A percentile compares a stretch with the other conserved stretches of the same genome.
phyloP scores from a whole-genome alignment of 1,140 invertebrate genomes.

The Limonius californicus region DNA sequence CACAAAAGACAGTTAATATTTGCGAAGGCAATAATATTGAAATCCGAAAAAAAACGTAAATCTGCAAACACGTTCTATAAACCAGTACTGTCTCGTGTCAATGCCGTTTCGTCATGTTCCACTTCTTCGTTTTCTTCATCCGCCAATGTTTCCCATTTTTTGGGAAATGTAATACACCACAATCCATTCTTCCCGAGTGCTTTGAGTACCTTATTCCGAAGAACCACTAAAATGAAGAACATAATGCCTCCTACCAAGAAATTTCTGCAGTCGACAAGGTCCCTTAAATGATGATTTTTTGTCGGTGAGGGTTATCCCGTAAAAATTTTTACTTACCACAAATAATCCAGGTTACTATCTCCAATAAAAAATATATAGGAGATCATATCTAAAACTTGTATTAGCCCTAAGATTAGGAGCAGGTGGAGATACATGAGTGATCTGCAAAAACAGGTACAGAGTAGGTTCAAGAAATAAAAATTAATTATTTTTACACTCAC shows the following conservation, averaged over 20 bases:
- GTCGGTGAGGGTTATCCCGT: no score
- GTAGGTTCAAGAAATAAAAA: not conserved
- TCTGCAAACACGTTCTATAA: not conserved
- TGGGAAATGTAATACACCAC: not conserved
- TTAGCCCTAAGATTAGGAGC: not conserved
- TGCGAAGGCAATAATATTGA: not conserved
- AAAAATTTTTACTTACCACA: no score
- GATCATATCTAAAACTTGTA: no score
- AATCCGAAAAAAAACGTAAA: not conserved
- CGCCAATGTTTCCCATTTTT: constrained; percentile 33
- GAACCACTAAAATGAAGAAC: not conserved
- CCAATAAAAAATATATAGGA: no score
- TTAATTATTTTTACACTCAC: not conserved
- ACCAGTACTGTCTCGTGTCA: not conserved
- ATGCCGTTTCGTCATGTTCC: not conserved
- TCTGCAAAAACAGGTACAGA: not conserved
- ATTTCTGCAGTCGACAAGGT: not conserved
- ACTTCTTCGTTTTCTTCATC: constrained; percentile 39
- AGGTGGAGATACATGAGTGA: not conserved
- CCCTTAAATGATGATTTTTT: no score
- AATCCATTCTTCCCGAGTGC: not conserved
- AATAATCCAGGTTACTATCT: no score
- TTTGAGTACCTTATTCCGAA: not conserved
- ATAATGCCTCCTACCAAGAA: not conserved
- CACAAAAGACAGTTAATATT: no score